phyloP scores from a whole-genome alignment of 2,113 vertebrate genomes.

The Irena cyanogastra region DNA sequence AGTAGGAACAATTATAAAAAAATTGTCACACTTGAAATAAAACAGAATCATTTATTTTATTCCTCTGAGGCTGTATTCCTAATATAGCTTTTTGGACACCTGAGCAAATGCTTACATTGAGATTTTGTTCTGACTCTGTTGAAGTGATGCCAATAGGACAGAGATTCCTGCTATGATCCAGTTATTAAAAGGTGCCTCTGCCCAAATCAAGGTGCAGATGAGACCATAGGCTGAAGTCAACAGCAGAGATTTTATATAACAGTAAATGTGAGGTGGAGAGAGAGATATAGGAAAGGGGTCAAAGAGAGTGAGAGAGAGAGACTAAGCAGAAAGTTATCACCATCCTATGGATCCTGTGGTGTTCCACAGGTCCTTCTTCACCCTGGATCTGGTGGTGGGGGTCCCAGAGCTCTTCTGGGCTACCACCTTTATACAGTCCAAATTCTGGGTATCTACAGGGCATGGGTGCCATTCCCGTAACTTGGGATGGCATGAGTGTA shows the following conservation, averaged over 20 bases:
- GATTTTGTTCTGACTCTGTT: background rate
- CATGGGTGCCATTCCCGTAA: accelerated
- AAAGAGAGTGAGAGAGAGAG: background rate
- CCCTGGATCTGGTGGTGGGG: no score
- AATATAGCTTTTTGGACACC: background rate
- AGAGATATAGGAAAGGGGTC: background rate
- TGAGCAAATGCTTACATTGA: background rate
- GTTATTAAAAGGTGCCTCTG: background rate
- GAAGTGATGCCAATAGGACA: background rate
- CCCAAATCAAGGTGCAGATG: background rate
- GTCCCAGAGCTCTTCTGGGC: background rate
- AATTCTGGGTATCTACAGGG: background rate
- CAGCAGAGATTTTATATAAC: background rate
- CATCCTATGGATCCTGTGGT: accelerated
- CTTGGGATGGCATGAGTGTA: background rate
- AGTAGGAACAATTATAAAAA: background rate
- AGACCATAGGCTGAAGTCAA: background rate
- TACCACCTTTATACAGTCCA: background rate
- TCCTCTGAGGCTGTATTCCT: background rate
- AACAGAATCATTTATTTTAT: background rate
- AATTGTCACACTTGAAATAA: background rate
- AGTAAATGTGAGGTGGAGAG: background rate
- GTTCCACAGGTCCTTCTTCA: background rate
- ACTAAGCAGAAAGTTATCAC: background rate
- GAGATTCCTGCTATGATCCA: background rate